A percentile compares a stretch with the other conserved stretches of the same genome.
These are phyloP conservation scores for Toxonevra muliebris DNA, from an alignment of 2,888 invertebrate genomes.

Conservation along the genomic window DNA sequence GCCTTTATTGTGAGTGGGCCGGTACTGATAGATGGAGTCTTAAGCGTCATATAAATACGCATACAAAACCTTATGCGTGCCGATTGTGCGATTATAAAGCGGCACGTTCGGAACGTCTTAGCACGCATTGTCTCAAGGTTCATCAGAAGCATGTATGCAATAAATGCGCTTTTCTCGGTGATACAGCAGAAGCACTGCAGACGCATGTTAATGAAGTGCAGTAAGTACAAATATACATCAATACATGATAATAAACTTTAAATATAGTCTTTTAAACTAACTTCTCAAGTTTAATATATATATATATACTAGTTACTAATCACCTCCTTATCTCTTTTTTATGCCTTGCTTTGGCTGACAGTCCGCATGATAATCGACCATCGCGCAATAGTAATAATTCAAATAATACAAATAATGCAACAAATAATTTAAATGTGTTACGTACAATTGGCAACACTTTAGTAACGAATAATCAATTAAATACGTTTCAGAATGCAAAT, in stretches of 20 bases:
- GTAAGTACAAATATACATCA: conserved; percentile 68
- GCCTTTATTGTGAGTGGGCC: conserved; percentile 91
- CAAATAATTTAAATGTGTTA: conserved; percentile 62
- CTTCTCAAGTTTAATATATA: neutral
- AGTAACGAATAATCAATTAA: conserved; percentile 64
- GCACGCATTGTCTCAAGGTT: conserved; percentile 90
- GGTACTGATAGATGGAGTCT: conserved; percentile 95
- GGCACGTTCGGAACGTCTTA: conserved; percentile 86
- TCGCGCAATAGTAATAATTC: conserved; percentile 55
- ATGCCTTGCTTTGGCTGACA: conserved; percentile 36
- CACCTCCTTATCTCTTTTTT: conserved; percentile 8
- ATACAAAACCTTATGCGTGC: conserved; percentile 91
- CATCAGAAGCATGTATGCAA: conserved; percentile 91
- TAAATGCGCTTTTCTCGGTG: conserved; percentile 87
- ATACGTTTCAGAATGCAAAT: conserved; percentile 64
- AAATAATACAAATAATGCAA: conserved; percentile 49
- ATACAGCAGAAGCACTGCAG: conserved; percentile 81
- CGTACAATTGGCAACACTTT: conserved; percentile 65
- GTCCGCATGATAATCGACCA: conserved; percentile 62
- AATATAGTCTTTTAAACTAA: neutral
- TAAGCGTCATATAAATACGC: conserved; percentile 91
- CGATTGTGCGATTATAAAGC: conserved; percentile 93
- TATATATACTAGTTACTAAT: conserved; percentile 21
- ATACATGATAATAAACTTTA: too few relatives aligned
- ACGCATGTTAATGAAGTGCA: conserved; percentile 81